Percentiles rank a stretch among this genome's conserved stretches.
Conservation (phyloP, 2,888 invertebrate genomes). For the Heliconius sara region DNA sequence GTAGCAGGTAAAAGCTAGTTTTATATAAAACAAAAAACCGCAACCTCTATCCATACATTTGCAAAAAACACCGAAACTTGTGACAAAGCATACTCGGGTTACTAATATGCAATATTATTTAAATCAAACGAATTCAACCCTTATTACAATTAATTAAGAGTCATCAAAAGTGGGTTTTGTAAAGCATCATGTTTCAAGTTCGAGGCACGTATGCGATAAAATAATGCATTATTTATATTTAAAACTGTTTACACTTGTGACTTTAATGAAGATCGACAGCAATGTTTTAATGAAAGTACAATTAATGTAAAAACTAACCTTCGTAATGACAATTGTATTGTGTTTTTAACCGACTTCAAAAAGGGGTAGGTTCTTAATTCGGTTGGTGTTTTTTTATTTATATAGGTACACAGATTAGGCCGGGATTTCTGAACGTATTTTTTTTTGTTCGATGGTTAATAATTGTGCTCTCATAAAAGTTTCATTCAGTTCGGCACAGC, state of each 20-base stretch:
- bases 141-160: slow-evolving; percentile 49
- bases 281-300: slow-evolving; percentile 47
- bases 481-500: too few relatives aligned
- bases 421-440: too few relatives aligned
- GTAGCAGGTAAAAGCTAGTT: background rate
- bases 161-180: slow-evolving; percentile 47
- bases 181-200: slow-evolving; percentile 67
- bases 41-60: slow-evolving; percentile 35
- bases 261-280: slow-evolving; percentile 48
- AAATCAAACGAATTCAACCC: slow-evolving; percentile 49
- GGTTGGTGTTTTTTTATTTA: too few relatives aligned
- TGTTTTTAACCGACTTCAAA: background rate
- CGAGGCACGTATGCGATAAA: slow-evolving; percentile 56
- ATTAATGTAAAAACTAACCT: slow-evolving; percentile 33
- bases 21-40: slow-evolving; percentile 6
- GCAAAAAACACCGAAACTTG: slow-evolving; percentile 54
- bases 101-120: slow-evolving; percentile 67
- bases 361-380: too few relatives aligned
- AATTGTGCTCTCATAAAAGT: too few relatives aligned
- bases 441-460: too few relatives aligned
- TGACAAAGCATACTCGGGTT: slow-evolving; percentile 68
- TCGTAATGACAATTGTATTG: slow-evolving; percentile 3
- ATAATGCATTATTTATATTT: slow-evolving; percentile 54
- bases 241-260: slow-evolving; percentile 50
- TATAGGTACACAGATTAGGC: too few relatives aligned